phyloP scores from a whole-genome alignment of 2,113 vertebrate genomes.

The Coreoperca whiteheadi region DNA sequence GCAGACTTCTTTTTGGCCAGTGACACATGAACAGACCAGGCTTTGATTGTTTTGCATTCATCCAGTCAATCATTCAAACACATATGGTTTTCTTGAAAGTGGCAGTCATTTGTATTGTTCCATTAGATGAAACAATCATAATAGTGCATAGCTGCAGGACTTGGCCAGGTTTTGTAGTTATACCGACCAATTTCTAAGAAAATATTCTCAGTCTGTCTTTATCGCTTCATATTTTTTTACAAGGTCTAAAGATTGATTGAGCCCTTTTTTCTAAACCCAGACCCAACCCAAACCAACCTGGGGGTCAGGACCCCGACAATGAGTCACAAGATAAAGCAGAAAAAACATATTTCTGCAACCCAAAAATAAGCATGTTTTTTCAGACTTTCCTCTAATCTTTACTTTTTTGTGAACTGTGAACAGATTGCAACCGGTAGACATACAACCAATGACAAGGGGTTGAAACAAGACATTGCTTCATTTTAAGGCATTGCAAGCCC shows the following conservation, averaged over 20 bases:
- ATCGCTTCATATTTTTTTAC: not conserved
- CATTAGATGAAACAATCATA: not conserved
- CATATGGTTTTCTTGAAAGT: not conserved
- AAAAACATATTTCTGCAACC: not conserved
- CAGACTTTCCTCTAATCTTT: not conserved
- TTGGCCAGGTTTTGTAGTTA: not conserved
- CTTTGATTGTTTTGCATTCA: slow-evolving; percentile 15
- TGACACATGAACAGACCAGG: slow-evolving; percentile 31
- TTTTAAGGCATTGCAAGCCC: too few relatives aligned
- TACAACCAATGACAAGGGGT: not conserved
- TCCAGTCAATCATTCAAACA: not conserved
- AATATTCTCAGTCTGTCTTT: not conserved
- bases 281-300: not conserved
- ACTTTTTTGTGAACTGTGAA: not conserved
- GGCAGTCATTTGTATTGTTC: not conserved
- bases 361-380: not conserved
- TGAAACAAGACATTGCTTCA: not conserved
- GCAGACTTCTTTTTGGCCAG: slow-evolving; percentile 44
- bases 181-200: not conserved
- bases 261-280: not conserved
- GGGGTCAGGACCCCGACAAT: not conserved
- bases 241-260: not conserved
- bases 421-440: not conserved
- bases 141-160: not conserved
- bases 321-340: not conserved